phyloP scores from a whole-genome alignment of 2,797 vertebrate species.

The Streptopelia turtur region DNA sequence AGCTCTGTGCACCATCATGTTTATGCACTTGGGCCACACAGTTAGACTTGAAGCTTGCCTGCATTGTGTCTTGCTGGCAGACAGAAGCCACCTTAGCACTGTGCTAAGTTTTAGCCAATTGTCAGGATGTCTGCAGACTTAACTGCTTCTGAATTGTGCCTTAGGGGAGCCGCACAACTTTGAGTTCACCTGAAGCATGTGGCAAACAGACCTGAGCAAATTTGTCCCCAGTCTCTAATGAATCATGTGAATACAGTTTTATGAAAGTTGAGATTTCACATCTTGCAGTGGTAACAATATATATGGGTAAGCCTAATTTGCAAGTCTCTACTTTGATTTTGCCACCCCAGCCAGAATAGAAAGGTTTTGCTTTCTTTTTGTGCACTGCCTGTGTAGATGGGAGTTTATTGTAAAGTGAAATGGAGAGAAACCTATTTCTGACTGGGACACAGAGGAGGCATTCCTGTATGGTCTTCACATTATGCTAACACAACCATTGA shows the following conservation, averaged over 20 bases:
- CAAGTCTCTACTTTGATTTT: not conserved
- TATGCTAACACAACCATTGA: not conserved
- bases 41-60: not conserved
- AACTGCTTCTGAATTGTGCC: not conserved
- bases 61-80: not conserved
- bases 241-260: not conserved
- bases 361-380: not conserved
- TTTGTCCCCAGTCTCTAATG: not conserved
- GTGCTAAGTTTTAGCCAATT: not conserved
- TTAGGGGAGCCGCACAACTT: not conserved
- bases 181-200: not conserved
- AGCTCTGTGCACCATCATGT: not conserved
- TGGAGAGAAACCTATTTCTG: not conserved
- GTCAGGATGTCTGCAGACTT: not conserved
- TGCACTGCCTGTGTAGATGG: not conserved
- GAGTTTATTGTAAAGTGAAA: not conserved
- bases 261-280: not conserved
- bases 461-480: not conserved
- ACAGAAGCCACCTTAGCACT: not conserved
- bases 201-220: not conserved
- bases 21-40: not conserved
- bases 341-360: not conserved
- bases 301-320: not conserved
- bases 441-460: rapidly evolving
- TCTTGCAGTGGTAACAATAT: not conserved